phyloP scores from a whole-genome alignment of 1,140 invertebrate genomes.

The Tetragonula clypearis region DNA sequence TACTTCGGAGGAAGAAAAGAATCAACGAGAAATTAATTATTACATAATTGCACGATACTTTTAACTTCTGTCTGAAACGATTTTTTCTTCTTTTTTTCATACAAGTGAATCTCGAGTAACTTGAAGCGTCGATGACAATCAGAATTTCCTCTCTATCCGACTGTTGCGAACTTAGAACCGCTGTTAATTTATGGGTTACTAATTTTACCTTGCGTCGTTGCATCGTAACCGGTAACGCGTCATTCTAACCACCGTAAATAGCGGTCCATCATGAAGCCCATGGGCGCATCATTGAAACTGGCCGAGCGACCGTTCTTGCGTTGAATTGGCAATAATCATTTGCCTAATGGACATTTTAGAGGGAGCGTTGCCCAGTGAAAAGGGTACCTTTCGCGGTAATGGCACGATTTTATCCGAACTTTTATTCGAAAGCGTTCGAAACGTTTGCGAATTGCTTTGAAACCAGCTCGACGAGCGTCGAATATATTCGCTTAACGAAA shows the following conservation, averaged over 20 bases:
- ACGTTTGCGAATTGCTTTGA: not conserved
- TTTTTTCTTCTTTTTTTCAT: too few species aligned
- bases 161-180: not conserved
- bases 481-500: not conserved
- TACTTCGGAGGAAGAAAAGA: too few species aligned
- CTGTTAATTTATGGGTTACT: not conserved
- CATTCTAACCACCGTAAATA: constrained; percentile 51
- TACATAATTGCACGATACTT: too few species aligned
- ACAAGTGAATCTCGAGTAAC: too few species aligned
- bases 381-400: not conserved
- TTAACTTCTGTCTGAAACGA: too few species aligned
- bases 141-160: not conserved
- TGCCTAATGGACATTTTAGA: constrained; percentile 56
- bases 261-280: not conserved
- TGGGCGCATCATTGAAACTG: constrained; percentile 10
- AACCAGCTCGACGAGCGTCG: not conserved
- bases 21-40: too few species aligned
- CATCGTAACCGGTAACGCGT: constrained; percentile 6
- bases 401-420: not conserved
- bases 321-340: constrained; percentile 54
- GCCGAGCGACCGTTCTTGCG: not conserved
- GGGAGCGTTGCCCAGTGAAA: not conserved
- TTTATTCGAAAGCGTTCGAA: not conserved
- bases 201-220: constrained; percentile 44
- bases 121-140: not conserved